Evolutionary conservation across 2,888 invertebrate genomes (phyloP).

Genomic region (Dusona sp.): DNA sequence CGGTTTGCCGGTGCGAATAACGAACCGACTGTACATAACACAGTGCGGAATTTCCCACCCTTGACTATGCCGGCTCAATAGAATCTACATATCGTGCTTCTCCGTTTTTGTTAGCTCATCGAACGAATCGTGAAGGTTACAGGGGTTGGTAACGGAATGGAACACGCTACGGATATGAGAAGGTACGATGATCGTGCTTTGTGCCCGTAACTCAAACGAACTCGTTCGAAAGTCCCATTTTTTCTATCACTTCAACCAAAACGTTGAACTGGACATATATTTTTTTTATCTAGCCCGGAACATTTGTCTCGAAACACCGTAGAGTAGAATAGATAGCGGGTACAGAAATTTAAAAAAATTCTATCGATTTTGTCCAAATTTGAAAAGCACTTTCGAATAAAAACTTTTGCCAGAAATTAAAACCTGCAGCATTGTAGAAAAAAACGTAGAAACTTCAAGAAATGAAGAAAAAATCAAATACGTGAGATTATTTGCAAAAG

Average conservation of each 20-base stretch:
- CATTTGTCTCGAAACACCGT: background rate
- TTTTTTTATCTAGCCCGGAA: background rate
- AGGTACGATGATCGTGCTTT: conserved; percentile 64
- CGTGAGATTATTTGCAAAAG: background rate
- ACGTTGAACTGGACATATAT: conserved; percentile 7
- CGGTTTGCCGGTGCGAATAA: conserved; percentile 13
- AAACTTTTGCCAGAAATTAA: background rate
- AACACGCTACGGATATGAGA: conserved; percentile 53
- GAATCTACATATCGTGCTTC: conserved; percentile 66
- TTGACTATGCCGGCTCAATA: conserved; percentile 29
- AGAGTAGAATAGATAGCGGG: background rate
- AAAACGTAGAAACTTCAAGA: background rate
- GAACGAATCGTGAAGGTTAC: conserved; percentile 53
- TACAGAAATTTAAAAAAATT: background rate
- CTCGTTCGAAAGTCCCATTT: conserved; percentile 22
- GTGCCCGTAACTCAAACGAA: conserved; percentile 54
- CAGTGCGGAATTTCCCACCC: conserved; percentile 27
- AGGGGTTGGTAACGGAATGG: background rate
- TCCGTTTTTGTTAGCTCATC: conserved; percentile 64
- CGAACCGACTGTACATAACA: background rate
- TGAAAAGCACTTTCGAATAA: background rate
- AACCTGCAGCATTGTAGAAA: background rate
- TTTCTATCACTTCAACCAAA: conserved; percentile 22
- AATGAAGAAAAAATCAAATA: background rate
- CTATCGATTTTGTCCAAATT: too few species aligned